phyloP scores from a whole-genome alignment of 2,888 invertebrate species.

The Drosophila borealis region DNA sequence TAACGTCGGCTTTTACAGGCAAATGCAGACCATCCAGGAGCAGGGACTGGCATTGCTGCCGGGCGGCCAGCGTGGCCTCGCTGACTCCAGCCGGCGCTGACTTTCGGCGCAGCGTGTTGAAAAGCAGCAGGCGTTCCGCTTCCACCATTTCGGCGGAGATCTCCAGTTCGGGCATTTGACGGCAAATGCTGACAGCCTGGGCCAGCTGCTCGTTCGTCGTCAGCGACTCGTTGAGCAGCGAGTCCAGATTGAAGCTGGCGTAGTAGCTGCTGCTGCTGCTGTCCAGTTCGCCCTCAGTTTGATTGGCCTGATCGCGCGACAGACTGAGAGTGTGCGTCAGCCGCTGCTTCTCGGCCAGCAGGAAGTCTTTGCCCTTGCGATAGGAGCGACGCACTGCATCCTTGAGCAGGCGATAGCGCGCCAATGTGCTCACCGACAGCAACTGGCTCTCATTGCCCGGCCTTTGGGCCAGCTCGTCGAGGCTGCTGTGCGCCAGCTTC shows the following conservation, averaged over 20 bases:
- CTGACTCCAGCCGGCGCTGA: background rate
- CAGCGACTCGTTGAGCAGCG: conserved; percentile 70
- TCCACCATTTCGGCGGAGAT: conserved; percentile 86
- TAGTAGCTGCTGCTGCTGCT: conserved; percentile 53
- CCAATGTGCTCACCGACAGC: conserved; percentile 67
- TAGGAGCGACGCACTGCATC: conserved; percentile 82
- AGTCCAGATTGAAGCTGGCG: conserved; percentile 70
- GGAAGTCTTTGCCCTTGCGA: conserved; percentile 79
- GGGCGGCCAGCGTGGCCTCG: conserved; percentile 16
- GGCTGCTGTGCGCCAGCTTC: conserved; percentile 43
- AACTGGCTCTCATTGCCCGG: conserved; percentile 50
- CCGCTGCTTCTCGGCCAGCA: conserved; percentile 75
- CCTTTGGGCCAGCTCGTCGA: conserved; percentile 58
- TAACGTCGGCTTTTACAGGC: conserved; percentile 75
- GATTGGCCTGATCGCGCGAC: conserved; percentile 64
- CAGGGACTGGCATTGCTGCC: conserved; percentile 54
- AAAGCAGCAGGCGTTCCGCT: conserved; percentile 85
- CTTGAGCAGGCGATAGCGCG: conserved; percentile 79
- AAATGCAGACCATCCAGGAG: conserved; percentile 78
- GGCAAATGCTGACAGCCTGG: conserved; percentile 85
- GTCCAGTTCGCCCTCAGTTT: conserved; percentile 62
- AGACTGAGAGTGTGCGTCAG: conserved; percentile 70
- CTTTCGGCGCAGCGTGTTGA: conserved; percentile 77
- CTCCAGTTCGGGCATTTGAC: conserved; percentile 85
- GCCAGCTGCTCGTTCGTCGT: conserved; percentile 83